Base-by-base conservation (phyloP, 2,888 invertebrate species). In the Linnaemya tessellans region DNA sequence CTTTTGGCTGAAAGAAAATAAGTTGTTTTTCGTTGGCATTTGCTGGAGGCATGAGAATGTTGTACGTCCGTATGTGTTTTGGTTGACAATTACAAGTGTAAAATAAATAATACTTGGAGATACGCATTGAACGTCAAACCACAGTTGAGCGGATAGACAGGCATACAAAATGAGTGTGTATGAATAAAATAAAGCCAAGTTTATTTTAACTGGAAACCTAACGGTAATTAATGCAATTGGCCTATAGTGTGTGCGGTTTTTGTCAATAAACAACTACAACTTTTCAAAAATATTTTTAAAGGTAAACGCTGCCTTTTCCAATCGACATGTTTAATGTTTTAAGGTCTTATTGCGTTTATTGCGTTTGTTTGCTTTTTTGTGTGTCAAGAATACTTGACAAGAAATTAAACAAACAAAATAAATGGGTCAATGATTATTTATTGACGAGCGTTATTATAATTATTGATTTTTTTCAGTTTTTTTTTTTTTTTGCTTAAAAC, bases 181-280 rank as follows among this genome's bases (percentile, higher is more conserved):
- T 41, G 18, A 18, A 35, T 7, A 77, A 46, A 51, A 58, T 80
- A 8, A 46, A 82, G 78, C 64, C 70, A 82, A 43, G 68, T 62
- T 54, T 38, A 22, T 65, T 65, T 82, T 58, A 79, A 71, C 68
- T 79, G 77, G 67, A 89, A 90, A 90, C 89, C 88, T 90, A 90
- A 90, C 90, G 90, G 90, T 90, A 89, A 89, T 90, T 89, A 90
- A 90, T 90, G 90, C 90, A 90, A 90, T 90, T 90, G 90, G 90
- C 88, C 88, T 90, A 89, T 87, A 87, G 46, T 68, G 38, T 81
- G 54, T 78, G 38, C 46, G 11, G 9, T 54, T 75, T 46, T 56
- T 54, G 46, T 54, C 22, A 60, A 51, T 46, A 67, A 49, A 38
- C 54, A 0, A 54, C 43, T 18, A 58, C 46, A 64, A 56, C 4